Percentiles rank a stretch among this genome's conserved stretches.
Conservation (phyloP, 2,888 invertebrate species). For the Iselma pallidipennis region DNA sequence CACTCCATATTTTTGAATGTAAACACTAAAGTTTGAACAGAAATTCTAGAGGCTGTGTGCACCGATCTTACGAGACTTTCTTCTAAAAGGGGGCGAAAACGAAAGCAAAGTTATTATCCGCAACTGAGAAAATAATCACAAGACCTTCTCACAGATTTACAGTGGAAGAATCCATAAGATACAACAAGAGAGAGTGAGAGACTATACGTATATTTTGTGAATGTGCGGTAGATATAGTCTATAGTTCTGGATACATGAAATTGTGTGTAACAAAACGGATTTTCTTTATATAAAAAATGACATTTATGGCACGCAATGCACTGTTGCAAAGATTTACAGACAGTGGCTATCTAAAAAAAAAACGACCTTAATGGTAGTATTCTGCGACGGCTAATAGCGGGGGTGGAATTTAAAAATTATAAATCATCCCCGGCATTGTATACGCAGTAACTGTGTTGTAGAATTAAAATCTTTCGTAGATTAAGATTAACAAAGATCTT, state of each 20-base stretch:
- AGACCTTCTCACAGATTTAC: background rate
- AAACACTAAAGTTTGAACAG: background rate
- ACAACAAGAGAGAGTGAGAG: background rate
- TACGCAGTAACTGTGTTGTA: background rate
- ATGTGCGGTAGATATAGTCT: background rate
- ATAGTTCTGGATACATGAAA: slow-evolving; percentile 24
- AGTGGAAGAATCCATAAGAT: background rate
- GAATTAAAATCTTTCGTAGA: background rate
- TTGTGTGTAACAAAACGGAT: slow-evolving; percentile 35
- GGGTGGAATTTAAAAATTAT: slow-evolving; percentile 7
- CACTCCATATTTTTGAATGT: background rate
- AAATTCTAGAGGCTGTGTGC: background rate
- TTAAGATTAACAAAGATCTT: background rate
- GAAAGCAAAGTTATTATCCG: background rate
- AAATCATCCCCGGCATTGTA: background rate
- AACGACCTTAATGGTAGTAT: slow-evolving; percentile 1
- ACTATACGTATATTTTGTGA: no score
- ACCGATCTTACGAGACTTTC: background rate
- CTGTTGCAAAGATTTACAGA: slow-evolving; percentile 20
- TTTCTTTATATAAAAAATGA: slow-evolving; percentile 28
- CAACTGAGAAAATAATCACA: background rate
- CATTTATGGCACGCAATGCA: slow-evolving; percentile 30
- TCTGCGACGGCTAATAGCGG: background rate
- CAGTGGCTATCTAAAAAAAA: slow-evolving; percentile 3
- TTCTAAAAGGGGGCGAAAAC: background rate